Evolutionary conservation across 30 jellyfish, hydroid and myxozoan genomes (phyloP), one percentile per base, ranked within the genome.

Genomic region (Haliclystus octoradiatus): DNA sequence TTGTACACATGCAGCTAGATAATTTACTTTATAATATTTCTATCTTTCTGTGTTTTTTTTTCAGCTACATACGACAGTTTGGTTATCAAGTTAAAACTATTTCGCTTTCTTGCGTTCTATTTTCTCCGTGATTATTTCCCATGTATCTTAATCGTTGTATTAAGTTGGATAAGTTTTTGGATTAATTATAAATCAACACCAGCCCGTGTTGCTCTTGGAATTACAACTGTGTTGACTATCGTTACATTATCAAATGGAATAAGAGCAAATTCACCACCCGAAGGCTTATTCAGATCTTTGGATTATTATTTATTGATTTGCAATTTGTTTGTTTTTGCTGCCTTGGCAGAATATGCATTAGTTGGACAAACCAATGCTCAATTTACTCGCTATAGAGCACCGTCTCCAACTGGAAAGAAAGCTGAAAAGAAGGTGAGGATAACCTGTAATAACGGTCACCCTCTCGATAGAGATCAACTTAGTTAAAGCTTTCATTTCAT

Each of bases 131-230:
- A 69, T 71, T 85, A 85, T 53, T 66, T 67, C 35, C 96, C 96
- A 13, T 69, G 94, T 14, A 47, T 78, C 12, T 69, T 85, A 35
- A 75, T 85, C 1, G 96, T 85, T 26, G 68, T 76, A 31, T 77
- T 85, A 68, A 69, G 88, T 28, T 85, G 96, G 96, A 89, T 85
- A 26, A 82, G 93, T 34, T 85, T 85, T 65, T 85, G 96, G 96
- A 85, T 85, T 62, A 93, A 85, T 77, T 85, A 85, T 52, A 77
- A 93, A 7, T 85, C 96, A 26, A 85, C 96, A 2, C 96, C 96
- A 15, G 96, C 96, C 14, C 46, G 96, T 19, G 96, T 85, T 23
- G 90, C 93, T 13, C 85, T 85, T 30, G 96, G 96, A 3, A 85
- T 85, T 22, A 85, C 96, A 3, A 85, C 96, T 1, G 96, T 85